Evolutionary conservation across 2,113 vertebrate genomes (phyloP), one percentile per base, ranked within the genome.

Genomic region (Carassius gibelio): DNA sequence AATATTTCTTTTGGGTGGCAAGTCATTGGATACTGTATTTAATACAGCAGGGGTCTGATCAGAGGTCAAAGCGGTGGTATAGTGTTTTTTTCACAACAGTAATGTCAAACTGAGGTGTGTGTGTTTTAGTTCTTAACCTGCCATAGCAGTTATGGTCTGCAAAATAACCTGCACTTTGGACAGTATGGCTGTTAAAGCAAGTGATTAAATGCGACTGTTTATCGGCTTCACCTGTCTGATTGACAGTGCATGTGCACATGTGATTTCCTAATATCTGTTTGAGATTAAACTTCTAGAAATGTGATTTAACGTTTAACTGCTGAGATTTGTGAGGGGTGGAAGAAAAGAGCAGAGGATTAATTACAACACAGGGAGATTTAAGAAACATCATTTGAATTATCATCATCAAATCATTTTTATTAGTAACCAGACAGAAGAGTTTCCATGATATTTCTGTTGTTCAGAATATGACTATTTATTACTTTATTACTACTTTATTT

Each of bases 121-220:
- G 36, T 3, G 36, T 75, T 3, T 1, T 55, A 19, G 1, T 82
- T 82, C 57, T 76, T n/a, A 15, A 57, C 57, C 38, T 59, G 62
- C 55, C 10, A 36, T 69, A 69, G 66, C 15, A 69, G 64, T 52
- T 4, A 52, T 15, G 50, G 36, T 78, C 23, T 0, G 69, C 42
- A 21, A 72, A 82, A 42, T 81, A 26, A 68, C 72, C 23, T 38
- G 21, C 23, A 17, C 3, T 8, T 80, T 61, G 57, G 30, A 84
- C 21, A 59, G 14, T 42, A 8, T 2, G 34, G 45, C 3, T 11
- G 19, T 42, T 62, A 55, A 10, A n/a, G 57, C 34, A 26, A 62
- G 23, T 59, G 13, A 83, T 80, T 64, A 48, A 81, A 75, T 11
- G 57, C 45, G 66, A 72, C 26, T 81, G 55, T 75, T 66, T 15